Evolutionary conservation across 1,140 invertebrate species (phyloP).

Genomic region (Drosophila azteca): DNA sequence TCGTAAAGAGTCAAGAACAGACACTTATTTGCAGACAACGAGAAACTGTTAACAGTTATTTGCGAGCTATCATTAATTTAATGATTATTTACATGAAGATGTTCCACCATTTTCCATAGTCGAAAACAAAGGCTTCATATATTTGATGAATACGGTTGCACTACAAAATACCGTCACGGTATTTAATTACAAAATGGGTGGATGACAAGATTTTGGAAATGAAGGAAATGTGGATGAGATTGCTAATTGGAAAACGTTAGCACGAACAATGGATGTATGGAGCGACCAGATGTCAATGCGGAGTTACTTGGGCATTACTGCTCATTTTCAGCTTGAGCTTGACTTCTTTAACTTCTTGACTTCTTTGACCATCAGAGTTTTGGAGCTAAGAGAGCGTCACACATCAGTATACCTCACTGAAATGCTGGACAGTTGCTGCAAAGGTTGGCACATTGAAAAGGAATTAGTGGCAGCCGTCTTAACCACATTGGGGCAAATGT

Average conservation of each 20-base stretch:
- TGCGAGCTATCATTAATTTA: too few relatives aligned
- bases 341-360: too few relatives aligned
- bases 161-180: neutral
- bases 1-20: too few relatives aligned
- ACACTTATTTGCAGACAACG: too few relatives aligned
- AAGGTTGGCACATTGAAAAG: constrained; percentile 5
- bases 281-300: neutral
- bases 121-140: constrained; percentile 5
- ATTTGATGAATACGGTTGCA: constrained; percentile 10
- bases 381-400: neutral
- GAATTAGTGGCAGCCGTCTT: constrained; percentile 3
- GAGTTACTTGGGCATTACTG: constrained; percentile 6
- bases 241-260: neutral
- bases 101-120: constrained; percentile 3
- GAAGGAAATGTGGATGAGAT: neutral
- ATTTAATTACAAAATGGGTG: neutral
- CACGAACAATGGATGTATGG: constrained; percentile 9
- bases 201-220: constrained; percentile 1
- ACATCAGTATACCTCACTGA: too few relatives aligned
- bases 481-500: neutral
- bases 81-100: too few relatives aligned
- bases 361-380: neutral
- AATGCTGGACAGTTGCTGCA: neutral
- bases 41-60: too few relatives aligned
- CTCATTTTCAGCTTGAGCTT: constrained; percentile 5